A percentile compares a stretch with the other conserved stretches of the same genome.
These are phyloP conservation scores for Podarcis siculus DNA, from an alignment of 2,797 vertebrate genomes.

Conservation along the genomic window DNA sequence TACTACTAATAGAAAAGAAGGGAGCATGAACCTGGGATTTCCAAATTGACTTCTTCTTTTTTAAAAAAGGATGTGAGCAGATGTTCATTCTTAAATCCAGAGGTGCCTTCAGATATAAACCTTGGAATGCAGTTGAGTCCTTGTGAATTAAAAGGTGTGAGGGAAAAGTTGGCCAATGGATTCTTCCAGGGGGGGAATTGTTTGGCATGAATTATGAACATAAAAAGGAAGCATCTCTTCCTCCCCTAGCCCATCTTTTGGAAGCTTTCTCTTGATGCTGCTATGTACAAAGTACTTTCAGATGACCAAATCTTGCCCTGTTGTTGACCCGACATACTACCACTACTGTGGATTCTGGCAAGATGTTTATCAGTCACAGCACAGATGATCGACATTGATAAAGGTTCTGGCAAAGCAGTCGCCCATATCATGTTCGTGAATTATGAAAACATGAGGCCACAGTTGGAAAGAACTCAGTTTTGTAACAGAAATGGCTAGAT, in stretches of 20 bases:
- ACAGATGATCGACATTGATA: not conserved
- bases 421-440: not conserved
- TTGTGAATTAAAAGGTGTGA: slow-evolving; percentile 11
- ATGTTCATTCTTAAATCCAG: slow-evolving; percentile 13
- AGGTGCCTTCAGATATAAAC: not conserved
- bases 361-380: not conserved
- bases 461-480: not conserved
- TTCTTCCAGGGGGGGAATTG: not conserved
- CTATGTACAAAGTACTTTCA: slow-evolving; percentile 6
- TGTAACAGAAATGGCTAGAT: not conserved
- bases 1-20: not conserved
- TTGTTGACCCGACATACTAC: not conserved
- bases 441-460: not conserved
- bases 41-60: not conserved
- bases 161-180: slow-evolving; percentile 17
- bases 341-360: slow-evolving; percentile 9
- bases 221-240: not conserved
- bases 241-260: not conserved
- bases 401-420: not conserved
- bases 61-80: not conserved
- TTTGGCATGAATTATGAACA: slow-evolving; percentile 18
- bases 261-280: accelerated
- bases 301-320: not conserved
- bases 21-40: not conserved
- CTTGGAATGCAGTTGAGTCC: not conserved